Evolutionary conservation across 2,888 invertebrate genomes (phyloP), one percentile per base, ranked within the genome.

Genomic region (Tenthredo distinguenda): DNA sequence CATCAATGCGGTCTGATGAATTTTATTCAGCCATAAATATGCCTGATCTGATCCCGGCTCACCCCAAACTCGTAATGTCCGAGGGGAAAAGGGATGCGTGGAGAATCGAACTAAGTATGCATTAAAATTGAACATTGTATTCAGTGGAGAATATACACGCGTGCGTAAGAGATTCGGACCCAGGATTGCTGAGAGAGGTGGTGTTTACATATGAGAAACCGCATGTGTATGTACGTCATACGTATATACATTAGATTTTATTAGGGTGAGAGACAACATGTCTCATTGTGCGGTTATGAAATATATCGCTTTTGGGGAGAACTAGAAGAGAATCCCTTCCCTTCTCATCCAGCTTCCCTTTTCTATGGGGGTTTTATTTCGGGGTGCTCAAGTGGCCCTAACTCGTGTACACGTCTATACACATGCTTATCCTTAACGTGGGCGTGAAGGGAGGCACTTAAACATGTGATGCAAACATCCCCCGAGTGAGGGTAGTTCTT

Each of bases 381-480:
- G 74, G 74, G 74, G 74, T 43, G 7, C 43, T 43, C 72, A 72
- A 72, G 72, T 72, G 43, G 55, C n/a, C 9, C 72, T n/a, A 10
- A 40, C 31, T 43, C 43, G 9, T 40, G n/a, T 10, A 74, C 21
- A 31, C 12, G 34, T 68, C 21, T 68, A 68, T 34, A 68, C 43
- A 40, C 21, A 74, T 43, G 40, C 5, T 74, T 26, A 47, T 26
- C 12, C 71, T n/a, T 1, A 21, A 40, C 43, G 40, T n/a, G 72
- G 77, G 77, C 77, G 77, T 55, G 77, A 77, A 77, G 43, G 43
- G 72, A 55, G 55, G 77, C 77, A 77, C 77, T 77, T 55, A 77
- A 77, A 31, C 77, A 77, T 77, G 34, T 77, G 77, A 77, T 47
- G 55, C 31, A 77, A 77, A 77, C 77, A 77, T 21, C 50, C 55